Conservation (phyloP, 2,797 vertebrate genomes). For the Potorous gilbertii region DNA sequence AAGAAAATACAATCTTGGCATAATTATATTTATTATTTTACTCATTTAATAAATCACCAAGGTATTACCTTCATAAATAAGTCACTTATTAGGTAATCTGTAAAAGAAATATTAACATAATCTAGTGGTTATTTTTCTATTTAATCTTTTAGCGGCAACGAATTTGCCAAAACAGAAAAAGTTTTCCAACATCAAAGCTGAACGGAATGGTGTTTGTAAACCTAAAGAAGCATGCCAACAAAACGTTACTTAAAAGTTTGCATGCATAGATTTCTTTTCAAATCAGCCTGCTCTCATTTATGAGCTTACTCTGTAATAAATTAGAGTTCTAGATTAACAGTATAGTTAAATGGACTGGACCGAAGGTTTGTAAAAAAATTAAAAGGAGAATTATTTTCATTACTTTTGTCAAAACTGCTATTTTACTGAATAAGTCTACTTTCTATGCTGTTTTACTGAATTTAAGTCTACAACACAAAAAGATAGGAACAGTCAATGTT, state of each 20-base stretch:
- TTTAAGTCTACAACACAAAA: not conserved
- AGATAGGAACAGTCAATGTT: not conserved
- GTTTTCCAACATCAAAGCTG: constrained; percentile 31
- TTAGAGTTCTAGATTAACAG: constrained; percentile 1
- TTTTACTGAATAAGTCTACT: not conserved
- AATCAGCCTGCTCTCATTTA: not conserved
- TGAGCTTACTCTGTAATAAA: constrained; percentile 27
- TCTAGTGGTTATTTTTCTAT: constrained; percentile 10
- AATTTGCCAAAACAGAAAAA: constrained; percentile 27
- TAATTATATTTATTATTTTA: not conserved
- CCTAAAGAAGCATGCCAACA: not conserved
- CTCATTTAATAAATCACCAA: constrained; percentile 21
- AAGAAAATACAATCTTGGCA: constrained; percentile 36
- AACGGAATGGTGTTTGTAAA: constrained; percentile 21
- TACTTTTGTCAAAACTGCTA: not conserved
- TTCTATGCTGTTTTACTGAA: not conserved
- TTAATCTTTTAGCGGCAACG: not conserved
- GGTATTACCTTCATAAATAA: constrained; percentile 30
- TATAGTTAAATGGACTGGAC: not conserved
- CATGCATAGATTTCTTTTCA: not conserved
- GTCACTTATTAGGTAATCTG: constrained; percentile 14
- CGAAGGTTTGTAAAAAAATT: not conserved
- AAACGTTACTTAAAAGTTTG: constrained; percentile 48
- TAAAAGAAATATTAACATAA: constrained; percentile 20
- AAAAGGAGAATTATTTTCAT: not conserved